Percentiles rank a stretch among this genome's conserved stretches.
Evolutionary conservation across 2,113 vertebrate genomes (phyloP).

Genomic region (Choloepus hoffmanni): DNA sequence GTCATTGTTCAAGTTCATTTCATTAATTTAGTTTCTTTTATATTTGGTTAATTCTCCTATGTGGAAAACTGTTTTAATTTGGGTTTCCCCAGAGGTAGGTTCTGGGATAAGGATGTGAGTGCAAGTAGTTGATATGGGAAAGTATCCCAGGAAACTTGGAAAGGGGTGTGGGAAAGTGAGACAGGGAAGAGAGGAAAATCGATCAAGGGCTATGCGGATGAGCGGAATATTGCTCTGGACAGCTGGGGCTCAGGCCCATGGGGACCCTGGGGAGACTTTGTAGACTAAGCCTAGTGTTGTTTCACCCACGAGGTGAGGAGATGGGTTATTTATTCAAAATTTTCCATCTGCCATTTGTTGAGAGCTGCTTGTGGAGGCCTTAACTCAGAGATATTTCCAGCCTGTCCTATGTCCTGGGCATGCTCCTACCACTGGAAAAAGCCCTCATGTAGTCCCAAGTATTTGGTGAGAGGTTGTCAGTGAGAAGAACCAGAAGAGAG

Average conservation of each 20-base stretch:
- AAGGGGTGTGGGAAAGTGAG: not conserved
- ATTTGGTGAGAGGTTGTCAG: not conserved
- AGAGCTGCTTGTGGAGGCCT: not conserved
- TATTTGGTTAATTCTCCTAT: conserved; percentile 18
- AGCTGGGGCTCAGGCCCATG: not conserved
- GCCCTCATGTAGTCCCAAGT: not conserved
- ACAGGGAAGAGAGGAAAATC: not conserved
- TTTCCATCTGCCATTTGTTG: not conserved
- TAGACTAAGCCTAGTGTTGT: not conserved
- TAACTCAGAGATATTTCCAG: not conserved
- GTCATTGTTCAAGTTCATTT: not conserved
- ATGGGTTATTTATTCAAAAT: not conserved
- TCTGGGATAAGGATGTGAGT: not conserved
- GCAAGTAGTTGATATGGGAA: not conserved
- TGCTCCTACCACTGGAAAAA: not conserved
- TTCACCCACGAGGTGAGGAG: not conserved
- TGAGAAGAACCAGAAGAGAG: not conserved
- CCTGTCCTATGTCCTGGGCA: not conserved
- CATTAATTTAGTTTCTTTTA: not conserved
- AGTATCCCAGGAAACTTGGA: not conserved
- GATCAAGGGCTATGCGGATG: not conserved
- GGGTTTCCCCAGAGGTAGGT: not conserved
- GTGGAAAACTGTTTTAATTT: not conserved
- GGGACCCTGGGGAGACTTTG: not conserved
- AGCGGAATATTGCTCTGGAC: not conserved